These are phyloP conservation scores for Drosophila nr. medialis DNA, from an alignment of 2,888 invertebrate species.

Conservation along the genomic window DNA sequence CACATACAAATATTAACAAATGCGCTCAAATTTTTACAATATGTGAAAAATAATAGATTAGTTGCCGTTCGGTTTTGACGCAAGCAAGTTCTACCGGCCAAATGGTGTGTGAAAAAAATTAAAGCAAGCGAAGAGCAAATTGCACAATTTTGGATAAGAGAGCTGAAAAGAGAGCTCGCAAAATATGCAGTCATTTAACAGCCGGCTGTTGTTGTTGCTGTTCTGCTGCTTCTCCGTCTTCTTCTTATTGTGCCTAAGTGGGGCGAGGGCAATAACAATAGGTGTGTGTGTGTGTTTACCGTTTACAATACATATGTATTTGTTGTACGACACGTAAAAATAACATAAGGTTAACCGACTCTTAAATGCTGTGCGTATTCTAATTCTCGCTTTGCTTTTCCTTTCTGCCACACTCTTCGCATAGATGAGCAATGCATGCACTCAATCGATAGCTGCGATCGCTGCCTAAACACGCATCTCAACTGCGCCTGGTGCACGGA, in stretches of 20 bases:
- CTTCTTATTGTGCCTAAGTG: slow-evolving; percentile 5
- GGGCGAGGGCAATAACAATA: slow-evolving; percentile 39
- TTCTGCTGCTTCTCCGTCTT: slow-evolving; percentile 16
- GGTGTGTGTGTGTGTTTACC: slow-evolving; percentile 41
- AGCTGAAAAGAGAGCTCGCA: neutral
- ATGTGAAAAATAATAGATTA: slow-evolving; percentile 51
- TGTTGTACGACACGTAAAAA: neutral
- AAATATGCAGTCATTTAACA: slow-evolving; percentile 45
- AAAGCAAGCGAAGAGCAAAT: slow-evolving; percentile 19
- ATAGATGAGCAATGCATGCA: slow-evolving; percentile 79
- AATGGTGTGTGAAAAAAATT: slow-evolving; percentile 8
- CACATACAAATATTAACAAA: slow-evolving; percentile 49
- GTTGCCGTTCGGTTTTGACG: slow-evolving; percentile 59
- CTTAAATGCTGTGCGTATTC: neutral
- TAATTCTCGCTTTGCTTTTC: neutral
- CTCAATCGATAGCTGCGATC: slow-evolving; percentile 78
- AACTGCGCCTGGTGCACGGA: slow-evolving; percentile 84
- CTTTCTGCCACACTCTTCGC: neutral
- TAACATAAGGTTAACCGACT: neutral
- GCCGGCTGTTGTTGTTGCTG: slow-evolving; percentile 16
- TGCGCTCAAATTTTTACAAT: slow-evolving; percentile 28
- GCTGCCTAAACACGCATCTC: slow-evolving; percentile 63
- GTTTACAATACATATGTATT: neutral
- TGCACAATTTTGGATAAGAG: slow-evolving; percentile 24
- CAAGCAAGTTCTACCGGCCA: slow-evolving; percentile 46